Percentiles rank a stretch among this genome's conserved stretches.
Evolutionary conservation across 2,113 vertebrate species (phyloP).

Genomic region (Ammodytes marinus): DNA sequence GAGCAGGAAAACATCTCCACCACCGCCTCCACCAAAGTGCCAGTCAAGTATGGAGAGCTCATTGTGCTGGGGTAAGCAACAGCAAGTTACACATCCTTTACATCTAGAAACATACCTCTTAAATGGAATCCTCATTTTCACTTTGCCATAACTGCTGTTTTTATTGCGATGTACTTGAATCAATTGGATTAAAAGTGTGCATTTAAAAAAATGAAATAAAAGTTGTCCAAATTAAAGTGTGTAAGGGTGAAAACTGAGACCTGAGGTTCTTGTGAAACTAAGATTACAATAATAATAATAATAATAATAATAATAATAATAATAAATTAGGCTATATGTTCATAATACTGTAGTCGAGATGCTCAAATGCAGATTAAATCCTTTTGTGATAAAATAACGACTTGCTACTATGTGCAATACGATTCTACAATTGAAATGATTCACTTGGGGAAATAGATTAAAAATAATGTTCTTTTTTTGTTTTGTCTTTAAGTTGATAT

Average conservation of each 20-base stretch:
- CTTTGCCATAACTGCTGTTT: not conserved
- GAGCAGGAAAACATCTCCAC: slow-evolving; percentile 98
- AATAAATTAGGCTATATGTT: too few relatives aligned
- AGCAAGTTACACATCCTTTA: not conserved
- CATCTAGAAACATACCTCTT: not conserved
- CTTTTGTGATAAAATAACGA: too few relatives aligned
- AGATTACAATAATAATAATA: too few relatives aligned
- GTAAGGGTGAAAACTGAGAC: not conserved
- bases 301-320: too few relatives aligned
- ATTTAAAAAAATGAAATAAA: not conserved
- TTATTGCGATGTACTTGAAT: not conserved
- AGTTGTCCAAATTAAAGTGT: not conserved
- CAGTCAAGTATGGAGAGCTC: slow-evolving; percentile 99
- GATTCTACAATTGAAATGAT: too few relatives aligned
- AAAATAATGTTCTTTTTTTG: too few relatives aligned
- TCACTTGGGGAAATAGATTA: too few relatives aligned
- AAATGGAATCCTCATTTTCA: too few relatives aligned
- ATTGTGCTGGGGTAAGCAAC: slow-evolving; percentile 97
- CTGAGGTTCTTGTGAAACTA: too few relatives aligned
- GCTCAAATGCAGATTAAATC: too few relatives aligned
- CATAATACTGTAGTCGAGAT: too few relatives aligned
- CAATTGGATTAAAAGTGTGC: not conserved
- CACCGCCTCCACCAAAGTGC: slow-evolving; percentile 95
- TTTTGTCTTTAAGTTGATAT: not conserved
- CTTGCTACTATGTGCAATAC: too few relatives aligned